These are phyloP conservation scores for Syngnathus acus DNA, from an alignment of 2,797 vertebrate genomes.

Conservation along the genomic window DNA sequence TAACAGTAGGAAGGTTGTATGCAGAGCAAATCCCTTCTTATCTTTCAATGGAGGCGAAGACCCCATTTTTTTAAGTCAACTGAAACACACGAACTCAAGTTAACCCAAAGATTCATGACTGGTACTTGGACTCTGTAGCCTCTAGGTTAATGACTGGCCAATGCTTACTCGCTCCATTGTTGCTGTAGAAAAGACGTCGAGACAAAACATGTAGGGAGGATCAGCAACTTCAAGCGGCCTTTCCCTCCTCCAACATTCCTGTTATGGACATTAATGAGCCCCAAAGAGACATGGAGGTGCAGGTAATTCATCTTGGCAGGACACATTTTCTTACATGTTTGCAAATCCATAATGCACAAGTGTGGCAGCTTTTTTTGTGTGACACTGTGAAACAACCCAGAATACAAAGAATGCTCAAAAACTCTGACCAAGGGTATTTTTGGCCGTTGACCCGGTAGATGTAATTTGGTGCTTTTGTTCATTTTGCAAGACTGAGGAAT, in stretches of 20 bases:
- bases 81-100: slow-evolving; percentile 40
- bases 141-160: slow-evolving; percentile 55
- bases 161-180: slow-evolving; percentile 47
- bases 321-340: slow-evolving; percentile 41
- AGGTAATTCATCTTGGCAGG: slow-evolving; percentile 53
- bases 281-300: slow-evolving; percentile 40
- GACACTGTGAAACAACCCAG: slow-evolving; percentile 8
- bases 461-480: slow-evolving; percentile 3
- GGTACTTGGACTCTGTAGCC: slow-evolving; percentile 44
- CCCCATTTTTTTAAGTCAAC: slow-evolving; percentile 44
- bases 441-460: not conserved
- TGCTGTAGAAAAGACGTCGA: slow-evolving; percentile 47
- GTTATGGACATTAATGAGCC: slow-evolving; percentile 62
- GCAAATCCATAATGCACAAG: slow-evolving; percentile 48
- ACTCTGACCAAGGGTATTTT: not conserved
- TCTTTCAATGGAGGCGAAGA: slow-evolving; percentile 48
- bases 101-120: slow-evolving; percentile 55
- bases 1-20: slow-evolving; percentile 60
- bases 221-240: slow-evolving; percentile 53
- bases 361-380: slow-evolving; percentile 22
- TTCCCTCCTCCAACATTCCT: slow-evolving; percentile 47
- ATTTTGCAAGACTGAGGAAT: not conserved
- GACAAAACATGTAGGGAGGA: slow-evolving; percentile 54
- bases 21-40: slow-evolving; percentile 59
- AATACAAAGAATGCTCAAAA: slow-evolving; percentile 2